A percentile compares a stretch with the other conserved stretches of the same genome.
These are phyloP conservation scores for Prinia subflava DNA, from an alignment of 2,113 vertebrate genomes.

Conservation along the genomic window DNA sequence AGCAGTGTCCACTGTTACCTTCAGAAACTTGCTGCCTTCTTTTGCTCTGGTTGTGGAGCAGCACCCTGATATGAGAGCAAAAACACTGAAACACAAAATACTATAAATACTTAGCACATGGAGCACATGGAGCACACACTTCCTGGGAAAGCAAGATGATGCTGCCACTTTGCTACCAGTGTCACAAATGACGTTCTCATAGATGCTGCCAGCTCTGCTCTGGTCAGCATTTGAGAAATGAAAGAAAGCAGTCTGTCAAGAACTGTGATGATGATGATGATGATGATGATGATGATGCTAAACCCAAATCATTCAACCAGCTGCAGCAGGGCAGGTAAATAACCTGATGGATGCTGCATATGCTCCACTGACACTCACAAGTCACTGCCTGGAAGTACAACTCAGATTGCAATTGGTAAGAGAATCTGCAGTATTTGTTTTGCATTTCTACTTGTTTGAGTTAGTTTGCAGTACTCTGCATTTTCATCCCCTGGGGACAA, in stretches of 20 bases:
- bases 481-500: not conserved
- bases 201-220: not conserved
- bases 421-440: not conserved
- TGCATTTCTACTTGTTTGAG: not conserved
- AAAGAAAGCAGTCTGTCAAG: not conserved
- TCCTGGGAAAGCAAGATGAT: not conserved
- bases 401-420: fast-evolving
- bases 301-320: not conserved
- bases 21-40: not conserved
- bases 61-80: not conserved
- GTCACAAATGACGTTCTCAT: not conserved
- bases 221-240: not conserved
- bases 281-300: not conserved
- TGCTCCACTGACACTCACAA: not conserved
- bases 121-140: not conserved
- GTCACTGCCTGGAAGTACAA: not conserved
- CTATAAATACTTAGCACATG: not conserved
- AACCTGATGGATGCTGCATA: not conserved
- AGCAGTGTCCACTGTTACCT: not conserved
- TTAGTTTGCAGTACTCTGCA: not conserved
- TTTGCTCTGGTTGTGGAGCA: not conserved
- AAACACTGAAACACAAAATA: not conserved
- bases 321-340: not conserved
- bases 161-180: not conserved
- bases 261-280: too few relatives aligned